Conservation (phyloP, 2,888 invertebrate genomes). For the Eilema caniola region DNA sequence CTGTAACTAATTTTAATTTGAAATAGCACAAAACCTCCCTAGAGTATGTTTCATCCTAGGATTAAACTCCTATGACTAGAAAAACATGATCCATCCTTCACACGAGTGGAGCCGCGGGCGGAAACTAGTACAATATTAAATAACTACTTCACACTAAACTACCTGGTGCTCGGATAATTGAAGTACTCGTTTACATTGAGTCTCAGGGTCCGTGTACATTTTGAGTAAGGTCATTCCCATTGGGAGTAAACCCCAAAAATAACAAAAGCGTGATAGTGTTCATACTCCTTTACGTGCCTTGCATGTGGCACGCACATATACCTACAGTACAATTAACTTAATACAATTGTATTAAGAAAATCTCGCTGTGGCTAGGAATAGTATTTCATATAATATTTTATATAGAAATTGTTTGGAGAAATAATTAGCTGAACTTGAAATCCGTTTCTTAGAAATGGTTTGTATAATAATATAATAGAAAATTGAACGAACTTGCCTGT, state of each 20-base stretch:
- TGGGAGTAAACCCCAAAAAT: not conserved
- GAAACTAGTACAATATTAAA: not conserved
- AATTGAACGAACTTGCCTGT: no score
- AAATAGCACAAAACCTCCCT: no score
- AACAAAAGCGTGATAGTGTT: not conserved
- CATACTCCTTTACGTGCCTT: not conserved
- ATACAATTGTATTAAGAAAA: not conserved
- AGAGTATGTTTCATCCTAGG: no score
- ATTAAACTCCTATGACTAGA: no score
- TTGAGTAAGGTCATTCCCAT: not conserved
- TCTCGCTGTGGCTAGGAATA: not conserved
- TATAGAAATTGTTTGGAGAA: no score
- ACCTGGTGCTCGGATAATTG: not conserved
- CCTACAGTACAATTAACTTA: slow-evolving; percentile 3
- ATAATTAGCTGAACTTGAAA: no score
- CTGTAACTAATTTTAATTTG: no score
- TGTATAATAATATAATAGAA: no score
- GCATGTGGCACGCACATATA: slow-evolving; percentile 10
- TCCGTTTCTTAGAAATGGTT: not conserved
- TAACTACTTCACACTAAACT: not conserved
- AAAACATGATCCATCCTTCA: not conserved
- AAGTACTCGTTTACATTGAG: not conserved
- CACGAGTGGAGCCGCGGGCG: not conserved
- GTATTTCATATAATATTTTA: not conserved
- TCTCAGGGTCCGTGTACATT: not conserved